Evolutionary conservation across 2,797 vertebrate genomes (phyloP).

Genomic region (Cygnus olor): DNA sequence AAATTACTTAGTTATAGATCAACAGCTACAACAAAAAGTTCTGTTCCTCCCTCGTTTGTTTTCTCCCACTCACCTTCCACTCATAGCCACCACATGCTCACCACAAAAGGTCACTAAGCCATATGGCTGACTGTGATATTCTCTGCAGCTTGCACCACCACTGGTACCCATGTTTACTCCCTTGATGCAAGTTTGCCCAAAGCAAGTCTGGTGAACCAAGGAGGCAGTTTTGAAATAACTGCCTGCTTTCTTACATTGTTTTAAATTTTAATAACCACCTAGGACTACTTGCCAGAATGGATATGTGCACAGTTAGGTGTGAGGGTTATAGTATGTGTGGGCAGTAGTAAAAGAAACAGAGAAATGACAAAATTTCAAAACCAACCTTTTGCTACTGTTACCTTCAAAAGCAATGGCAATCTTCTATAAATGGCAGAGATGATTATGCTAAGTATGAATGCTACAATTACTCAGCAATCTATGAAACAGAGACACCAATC

Average conservation of each 20-base stretch:
- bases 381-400: not conserved
- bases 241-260: not conserved
- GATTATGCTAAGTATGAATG: not conserved
- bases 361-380: not conserved
- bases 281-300: not conserved
- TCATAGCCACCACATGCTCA: not conserved
- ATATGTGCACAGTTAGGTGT: not conserved
- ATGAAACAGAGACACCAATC: not conserved
- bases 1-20: not conserved
- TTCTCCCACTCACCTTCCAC: not conserved
- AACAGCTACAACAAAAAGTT: too few species aligned
- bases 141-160: not conserved
- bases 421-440: not conserved
- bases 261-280: not conserved
- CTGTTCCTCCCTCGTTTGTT: not conserved
- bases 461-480: not conserved
- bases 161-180: accelerated
- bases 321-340: not conserved
- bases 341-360: not conserved
- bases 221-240: not conserved
- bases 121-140: not conserved
- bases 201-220: not conserved
- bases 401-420: not conserved
- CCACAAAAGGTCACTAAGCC: not conserved
- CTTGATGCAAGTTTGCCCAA: not conserved